Percentiles rank a stretch among this genome's conserved stretches.
Conservation (phyloP, 2,113 vertebrate species). For the Mesoclemmys tuberculata region DNA sequence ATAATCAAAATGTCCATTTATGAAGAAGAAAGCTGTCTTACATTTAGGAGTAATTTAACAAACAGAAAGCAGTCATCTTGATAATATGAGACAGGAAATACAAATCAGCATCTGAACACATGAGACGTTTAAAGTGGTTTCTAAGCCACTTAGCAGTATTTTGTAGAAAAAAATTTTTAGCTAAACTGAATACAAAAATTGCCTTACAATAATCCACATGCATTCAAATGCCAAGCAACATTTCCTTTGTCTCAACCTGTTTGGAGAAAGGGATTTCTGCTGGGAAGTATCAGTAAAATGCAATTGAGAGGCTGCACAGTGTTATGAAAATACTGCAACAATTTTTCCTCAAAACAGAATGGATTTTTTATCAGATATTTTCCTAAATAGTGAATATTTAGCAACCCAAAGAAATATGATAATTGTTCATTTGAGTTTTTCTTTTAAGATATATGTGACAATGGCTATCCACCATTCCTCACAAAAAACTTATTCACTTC, state of each 20-base stretch:
- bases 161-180: neutral
- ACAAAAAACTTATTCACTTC: neutral
- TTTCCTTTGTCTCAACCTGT: accelerated
- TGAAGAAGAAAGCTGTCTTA: neutral
- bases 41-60: neutral
- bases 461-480: neutral
- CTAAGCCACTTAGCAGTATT: neutral
- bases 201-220: neutral
- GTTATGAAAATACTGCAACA: neutral
- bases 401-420: neutral
- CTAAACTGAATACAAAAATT: neutral
- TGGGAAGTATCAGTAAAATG: neutral
- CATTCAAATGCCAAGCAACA: neutral
- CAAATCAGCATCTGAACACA: neutral
- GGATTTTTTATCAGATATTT: neutral
- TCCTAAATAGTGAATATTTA: neutral
- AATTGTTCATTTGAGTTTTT: neutral
- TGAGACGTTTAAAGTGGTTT: accelerated
- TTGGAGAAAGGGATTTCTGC: neutral
- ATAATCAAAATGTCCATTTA: neutral
- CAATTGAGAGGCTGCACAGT: neutral
- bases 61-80: neutral
- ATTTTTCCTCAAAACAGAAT: neutral
- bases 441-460: neutral
- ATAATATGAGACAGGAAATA: accelerated